Percentiles rank a stretch among this genome's conserved stretches.
Evolutionary conservation across 2,888 invertebrate species (phyloP).

Genomic region (Catocala sponsa): DNA sequence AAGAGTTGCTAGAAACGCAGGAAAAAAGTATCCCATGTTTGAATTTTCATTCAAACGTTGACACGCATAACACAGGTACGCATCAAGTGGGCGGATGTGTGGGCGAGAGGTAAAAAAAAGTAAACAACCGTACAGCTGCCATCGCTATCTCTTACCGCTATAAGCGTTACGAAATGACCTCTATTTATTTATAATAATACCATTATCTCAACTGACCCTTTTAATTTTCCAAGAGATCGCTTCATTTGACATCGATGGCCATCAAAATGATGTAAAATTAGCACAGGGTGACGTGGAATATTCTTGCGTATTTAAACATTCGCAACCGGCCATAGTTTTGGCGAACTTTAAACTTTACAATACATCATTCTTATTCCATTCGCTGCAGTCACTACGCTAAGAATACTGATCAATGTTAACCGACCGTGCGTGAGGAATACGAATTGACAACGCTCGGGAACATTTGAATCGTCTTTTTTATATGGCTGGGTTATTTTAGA

Average conservation of each 20-base stretch:
- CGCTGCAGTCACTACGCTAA: constrained; percentile 60
- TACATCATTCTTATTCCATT: constrained; percentile 76
- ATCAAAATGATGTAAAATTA: constrained; percentile 60
- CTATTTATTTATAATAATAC: constrained; percentile 58
- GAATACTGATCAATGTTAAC: constrained; percentile 76
- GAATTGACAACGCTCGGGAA: constrained; percentile 40
- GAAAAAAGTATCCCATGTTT: constrained; percentile 38
- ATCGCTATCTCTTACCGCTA: constrained; percentile 40
- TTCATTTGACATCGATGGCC: constrained; percentile 58
- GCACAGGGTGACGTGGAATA: constrained; percentile 53
- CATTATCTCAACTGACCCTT: constrained; percentile 61
- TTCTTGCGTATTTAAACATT: constrained; percentile 62
- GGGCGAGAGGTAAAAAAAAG: constrained; percentile 65
- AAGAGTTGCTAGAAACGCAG: constrained; percentile 18
- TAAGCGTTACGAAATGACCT: constrained; percentile 45
- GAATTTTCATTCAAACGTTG: constrained; percentile 64
- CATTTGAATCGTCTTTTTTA: constrained; percentile 51
- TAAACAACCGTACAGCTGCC: constrained; percentile 64
- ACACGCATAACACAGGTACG: constrained; percentile 70
- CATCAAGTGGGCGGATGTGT: constrained; percentile 67
- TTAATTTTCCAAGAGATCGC: constrained; percentile 75
- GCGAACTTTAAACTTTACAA: constrained; percentile 74
- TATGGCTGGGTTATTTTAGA: constrained; percentile 62
- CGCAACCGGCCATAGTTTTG: constrained; percentile 68
- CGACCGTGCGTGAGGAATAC: constrained; percentile 51